phyloP scores from a whole-genome alignment of 2,797 vertebrate species.

The Monodelphis domestica region DNA sequence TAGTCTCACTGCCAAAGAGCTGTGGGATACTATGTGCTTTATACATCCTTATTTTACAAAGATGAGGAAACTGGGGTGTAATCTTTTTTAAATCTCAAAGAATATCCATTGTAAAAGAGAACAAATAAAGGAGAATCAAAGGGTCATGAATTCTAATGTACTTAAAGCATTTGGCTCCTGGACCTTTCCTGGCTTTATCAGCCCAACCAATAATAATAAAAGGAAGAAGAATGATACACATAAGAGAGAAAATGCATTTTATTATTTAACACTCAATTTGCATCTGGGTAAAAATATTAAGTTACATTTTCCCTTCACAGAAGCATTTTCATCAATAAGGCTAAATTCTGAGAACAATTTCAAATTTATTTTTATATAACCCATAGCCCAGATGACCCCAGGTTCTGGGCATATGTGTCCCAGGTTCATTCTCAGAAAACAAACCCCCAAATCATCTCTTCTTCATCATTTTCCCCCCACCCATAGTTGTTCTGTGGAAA shows the following conservation, averaged over 20 bases:
- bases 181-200: conserved; percentile 82
- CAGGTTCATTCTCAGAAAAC: not conserved
- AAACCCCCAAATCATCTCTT: not conserved
- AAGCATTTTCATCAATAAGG: conserved; percentile 62
- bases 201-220: conserved; percentile 77
- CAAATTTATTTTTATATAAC: conserved; percentile 21
- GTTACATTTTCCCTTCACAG: conserved; percentile 31
- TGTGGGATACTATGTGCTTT: not conserved
- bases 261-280: conserved; percentile 47
- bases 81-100: conserved; percentile 65
- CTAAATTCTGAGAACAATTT: conserved; percentile 57
- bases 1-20: not conserved
- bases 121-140: conserved; percentile 77
- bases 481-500: not conserved
- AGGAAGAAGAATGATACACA: conserved; percentile 69
- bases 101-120: conserved; percentile 69
- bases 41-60: conserved; percentile 38
- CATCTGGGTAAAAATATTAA: conserved; percentile 13
- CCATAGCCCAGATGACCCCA: not conserved
- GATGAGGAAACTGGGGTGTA: conserved; percentile 54
- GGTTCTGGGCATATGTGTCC: not conserved
- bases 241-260: conserved; percentile 68
- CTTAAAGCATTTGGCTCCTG: conserved; percentile 81
- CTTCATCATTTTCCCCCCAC: not conserved
- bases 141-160: conserved; percentile 79